Evolutionary conservation across 1,140 invertebrate species (phyloP).

Genomic region (Drosophila varians): DNA sequence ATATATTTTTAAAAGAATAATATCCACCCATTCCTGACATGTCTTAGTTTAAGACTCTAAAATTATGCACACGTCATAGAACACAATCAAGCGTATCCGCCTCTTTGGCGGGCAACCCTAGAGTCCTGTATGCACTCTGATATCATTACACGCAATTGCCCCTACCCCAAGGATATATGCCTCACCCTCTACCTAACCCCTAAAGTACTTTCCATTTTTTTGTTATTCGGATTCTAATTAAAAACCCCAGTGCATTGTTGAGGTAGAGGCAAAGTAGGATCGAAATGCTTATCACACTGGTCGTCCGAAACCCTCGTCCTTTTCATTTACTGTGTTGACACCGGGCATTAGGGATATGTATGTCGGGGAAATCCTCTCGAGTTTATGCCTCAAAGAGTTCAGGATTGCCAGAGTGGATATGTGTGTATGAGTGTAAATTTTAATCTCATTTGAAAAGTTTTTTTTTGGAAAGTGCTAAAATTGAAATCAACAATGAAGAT

Average conservation of each 20-base stretch:
- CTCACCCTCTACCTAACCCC: constrained; percentile 10
- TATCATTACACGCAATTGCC: constrained; percentile 75
- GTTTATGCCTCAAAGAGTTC: constrained; percentile 56
- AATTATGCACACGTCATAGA: constrained; percentile 75
- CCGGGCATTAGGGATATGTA: constrained; percentile 57
- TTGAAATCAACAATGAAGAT: constrained; percentile 62
- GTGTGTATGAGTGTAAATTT: constrained; percentile 49
- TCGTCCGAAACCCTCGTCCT: constrained; percentile 24
- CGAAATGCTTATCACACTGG: constrained; percentile 74
- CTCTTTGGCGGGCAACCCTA: constrained; percentile 53
- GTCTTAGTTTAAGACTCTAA: neutral
- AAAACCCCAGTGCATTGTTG: constrained; percentile 73
- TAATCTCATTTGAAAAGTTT: constrained; percentile 80
- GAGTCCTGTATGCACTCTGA: constrained; percentile 18
- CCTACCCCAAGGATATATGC: constrained; percentile 38
- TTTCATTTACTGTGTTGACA: constrained; percentile 61
- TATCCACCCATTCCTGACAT: too few relatives aligned
- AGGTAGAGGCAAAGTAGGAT: constrained; percentile 44
- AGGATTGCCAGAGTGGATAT: constrained; percentile 10
- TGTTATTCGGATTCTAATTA: constrained; percentile 73
- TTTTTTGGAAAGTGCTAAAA: constrained; percentile 66
- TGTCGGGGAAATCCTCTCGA: constrained; percentile 64
- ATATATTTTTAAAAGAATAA: neutral
- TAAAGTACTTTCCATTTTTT: constrained; percentile 49
- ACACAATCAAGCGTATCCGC: constrained; percentile 79